Conservation (phyloP, 37 sponge, comb jelly and placozoan genomes). For the Eunapius fragilis region DNA sequence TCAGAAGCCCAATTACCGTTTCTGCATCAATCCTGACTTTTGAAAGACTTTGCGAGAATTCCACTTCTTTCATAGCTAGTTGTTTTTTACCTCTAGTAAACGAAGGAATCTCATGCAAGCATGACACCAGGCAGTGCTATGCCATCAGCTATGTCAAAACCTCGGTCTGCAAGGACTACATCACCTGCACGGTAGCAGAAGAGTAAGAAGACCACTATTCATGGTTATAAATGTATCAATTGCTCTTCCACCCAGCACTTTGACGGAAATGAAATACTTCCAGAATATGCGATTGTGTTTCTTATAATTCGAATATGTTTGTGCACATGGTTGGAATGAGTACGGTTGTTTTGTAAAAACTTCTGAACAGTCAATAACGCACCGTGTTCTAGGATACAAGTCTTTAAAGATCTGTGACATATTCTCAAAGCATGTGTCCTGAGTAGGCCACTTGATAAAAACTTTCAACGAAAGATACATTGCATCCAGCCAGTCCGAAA, state of each 20-base stretch:
- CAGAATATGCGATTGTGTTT: slow-evolving; percentile 58
- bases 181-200: slow-evolving; percentile 45
- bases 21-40: slow-evolving; percentile 59
- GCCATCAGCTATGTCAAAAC: slow-evolving; percentile 49
- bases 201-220: slow-evolving; percentile 38
- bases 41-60: slow-evolving; percentile 29
- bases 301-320: slow-evolving; percentile 62
- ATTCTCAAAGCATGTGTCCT: slow-evolving; percentile 9
- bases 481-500: slow-evolving; percentile 15
- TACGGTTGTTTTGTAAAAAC: slow-evolving; percentile 25
- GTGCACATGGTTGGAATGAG: slow-evolving; percentile 11
- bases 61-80: slow-evolving; percentile 38
- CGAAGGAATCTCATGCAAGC: slow-evolving; percentile 47
- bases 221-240: slow-evolving; percentile 39
- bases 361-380: slow-evolving; percentile 44
- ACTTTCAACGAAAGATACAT: slow-evolving; percentile 7
- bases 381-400: slow-evolving; percentile 15
- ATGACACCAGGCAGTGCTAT: slow-evolving; percentile 35
- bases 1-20: slow-evolving; percentile 46
- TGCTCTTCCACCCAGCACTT: slow-evolving; percentile 46
- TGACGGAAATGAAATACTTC: slow-evolving; percentile 29
- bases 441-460: slow-evolving; percentile 35
- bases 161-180: slow-evolving; percentile 41
- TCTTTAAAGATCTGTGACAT: slow-evolving; percentile 38
- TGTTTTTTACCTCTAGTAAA: slow-evolving; percentile 41